Base-by-base conservation (phyloP, 2,797 vertebrate species). In the Lindbergichthys nudifrons region DNA sequence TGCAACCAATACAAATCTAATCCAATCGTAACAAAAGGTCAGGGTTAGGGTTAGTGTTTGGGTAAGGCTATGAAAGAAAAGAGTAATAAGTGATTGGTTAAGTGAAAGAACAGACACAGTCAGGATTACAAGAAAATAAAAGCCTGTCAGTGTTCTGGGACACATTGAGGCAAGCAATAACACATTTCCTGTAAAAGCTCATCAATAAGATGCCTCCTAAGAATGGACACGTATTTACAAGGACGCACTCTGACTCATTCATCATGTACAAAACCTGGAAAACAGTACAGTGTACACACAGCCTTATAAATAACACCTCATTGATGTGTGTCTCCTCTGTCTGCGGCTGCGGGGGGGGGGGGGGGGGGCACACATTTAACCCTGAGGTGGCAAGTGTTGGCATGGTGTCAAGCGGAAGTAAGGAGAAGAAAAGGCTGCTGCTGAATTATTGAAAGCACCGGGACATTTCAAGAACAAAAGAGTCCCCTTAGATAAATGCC, bases 371-470 rank as follows among this genome's bases (percentile, higher is more conserved):
- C 51, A 69, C 80, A 66, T 83, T 92, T 86, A 87, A 89, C 85
- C 82, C 78, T 0, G 58, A 72, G 76, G 81, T 78, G 81, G 43
- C 21, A 16, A 75, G 79, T 42, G 78, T 57, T 79, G 79, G 57
- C 59, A 57, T 73, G 26, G 36, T 73, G 74, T 90, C 82, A 73
- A 65, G 80, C 3, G 23, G 72, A 82, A 86, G 73, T 50, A 70
- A 79, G 51, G 32, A 59, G 66, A 86, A 79, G 73, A 85, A 85
- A 78, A 71, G 41, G 47, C 70, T 65, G 84, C 78, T 75, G n/a
- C 30, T 94, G 83, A 92, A 94, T 93, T 90, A 92, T 91, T 93
- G 74, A 93, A 88, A 78, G 69, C 77, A 60, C 3, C 0, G 62
- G 59, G 78, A 83, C 65, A 64, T 80, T 83, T 86, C 75, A 82